Percentiles rank a stretch among this genome's conserved stretches.
Conservation (phyloP, 2,888 invertebrate species). For the Luffia ferchaultella region DNA sequence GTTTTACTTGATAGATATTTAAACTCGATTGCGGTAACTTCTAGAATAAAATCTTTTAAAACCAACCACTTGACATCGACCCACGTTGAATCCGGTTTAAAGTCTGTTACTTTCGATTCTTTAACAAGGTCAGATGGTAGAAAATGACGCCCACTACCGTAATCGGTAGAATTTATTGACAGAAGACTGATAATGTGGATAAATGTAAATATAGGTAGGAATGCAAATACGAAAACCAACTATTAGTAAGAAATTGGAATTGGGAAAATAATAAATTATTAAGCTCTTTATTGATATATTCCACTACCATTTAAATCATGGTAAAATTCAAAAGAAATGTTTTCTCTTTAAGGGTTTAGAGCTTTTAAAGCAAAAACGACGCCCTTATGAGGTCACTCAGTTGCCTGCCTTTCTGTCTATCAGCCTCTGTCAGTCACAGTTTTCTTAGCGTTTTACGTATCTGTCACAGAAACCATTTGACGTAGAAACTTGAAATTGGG, state of each 20-base stretch:
- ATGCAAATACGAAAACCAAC: neutral
- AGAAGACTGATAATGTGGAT: neutral
- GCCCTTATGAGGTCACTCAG: too few relatives aligned
- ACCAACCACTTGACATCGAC: too few relatives aligned
- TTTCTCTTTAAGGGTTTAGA: too few relatives aligned
- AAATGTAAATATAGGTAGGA: neutral
- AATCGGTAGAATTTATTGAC: neutral
- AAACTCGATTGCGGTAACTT: too few relatives aligned
- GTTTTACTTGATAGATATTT: too few relatives aligned
- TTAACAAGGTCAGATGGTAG: neutral
- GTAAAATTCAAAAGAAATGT: neutral
- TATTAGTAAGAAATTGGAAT: neutral
- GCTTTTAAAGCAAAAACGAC: too few relatives aligned
- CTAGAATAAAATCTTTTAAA: too few relatives aligned
- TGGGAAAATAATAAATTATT: neutral
- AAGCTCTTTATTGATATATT: neutral
- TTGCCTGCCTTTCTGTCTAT: too few relatives aligned
- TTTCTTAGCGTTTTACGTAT: too few relatives aligned
- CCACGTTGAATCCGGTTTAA: neutral
- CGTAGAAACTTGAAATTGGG: too few relatives aligned
- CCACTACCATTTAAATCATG: neutral
- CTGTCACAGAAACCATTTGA: too few relatives aligned
- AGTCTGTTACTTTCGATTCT: neutral
- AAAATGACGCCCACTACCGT: neutral
- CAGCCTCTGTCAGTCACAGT: too few relatives aligned